Evolutionary conservation across 2,888 invertebrate species (phyloP).

Genomic region (Tricholauxania praeusta): DNA sequence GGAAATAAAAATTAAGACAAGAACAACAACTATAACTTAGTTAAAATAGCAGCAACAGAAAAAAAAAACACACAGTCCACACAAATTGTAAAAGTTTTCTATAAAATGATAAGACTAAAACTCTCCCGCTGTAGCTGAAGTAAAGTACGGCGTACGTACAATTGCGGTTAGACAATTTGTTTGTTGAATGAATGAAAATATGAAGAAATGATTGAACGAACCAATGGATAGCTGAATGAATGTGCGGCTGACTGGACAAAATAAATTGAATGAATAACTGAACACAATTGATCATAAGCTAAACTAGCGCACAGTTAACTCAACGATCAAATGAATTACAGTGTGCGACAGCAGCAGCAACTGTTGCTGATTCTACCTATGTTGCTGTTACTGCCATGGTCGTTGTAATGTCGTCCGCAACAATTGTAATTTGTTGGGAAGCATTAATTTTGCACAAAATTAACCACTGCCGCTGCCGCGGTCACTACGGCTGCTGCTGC

Average conservation of each 20-base stretch:
- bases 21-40: too few species aligned
- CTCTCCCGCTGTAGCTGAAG: too few species aligned
- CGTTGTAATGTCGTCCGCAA: too few species aligned
- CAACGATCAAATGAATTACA: conserved; percentile 5
- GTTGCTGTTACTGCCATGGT: too few species aligned
- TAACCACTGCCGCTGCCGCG: neutral
- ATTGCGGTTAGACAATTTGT: conserved; percentile 9
- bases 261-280: neutral
- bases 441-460: conserved; percentile 29
- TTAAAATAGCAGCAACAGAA: too few species aligned
- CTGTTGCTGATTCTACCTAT: too few species aligned
- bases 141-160: neutral
- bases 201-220: neutral
- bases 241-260: neutral
- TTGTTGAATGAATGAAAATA: neutral
- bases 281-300: conserved; percentile 23
- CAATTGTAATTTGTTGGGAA: conserved; percentile 15
- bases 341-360: neutral
- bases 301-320: conserved; percentile 14
- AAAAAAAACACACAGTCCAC: too few species aligned
- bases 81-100: too few species aligned
- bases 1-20: too few species aligned
- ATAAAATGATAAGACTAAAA: too few species aligned
- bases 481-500: too few species aligned
- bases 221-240: neutral